Evolutionary conservation across 2,888 invertebrate species (phyloP), one percentile per base, ranked within the genome.

Genomic region (Drosophila villosipedis): DNA sequence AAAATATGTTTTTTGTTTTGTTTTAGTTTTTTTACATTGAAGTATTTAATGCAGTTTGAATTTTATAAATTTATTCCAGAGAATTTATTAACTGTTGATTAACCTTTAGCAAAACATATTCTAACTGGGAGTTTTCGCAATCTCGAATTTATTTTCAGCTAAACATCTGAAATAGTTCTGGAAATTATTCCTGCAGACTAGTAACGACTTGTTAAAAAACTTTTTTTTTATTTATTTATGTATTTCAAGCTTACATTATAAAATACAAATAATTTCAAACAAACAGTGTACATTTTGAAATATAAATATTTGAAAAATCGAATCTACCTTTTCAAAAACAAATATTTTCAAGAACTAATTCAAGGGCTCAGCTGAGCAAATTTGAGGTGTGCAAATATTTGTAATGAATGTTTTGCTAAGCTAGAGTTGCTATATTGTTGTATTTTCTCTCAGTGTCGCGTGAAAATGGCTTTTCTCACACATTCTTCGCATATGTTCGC

Each of bases 381-480:
- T 22, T 4, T 6, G 16, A 16, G 22, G 4, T 22, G 0, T 25
- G 4, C 9, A 47, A 47, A 47, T 47, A 47, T 25, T 4, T 25
- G 1, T 9, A 22, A 3, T 16, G 1, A 22, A 7, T 16, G 1
- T 47, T 47, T 47, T 22, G 7, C 0, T 16, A 25, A 25, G 16
- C 16, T 47, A 9, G 25, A 16, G 28, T 47, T 9, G 25, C 16
- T 47, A 16, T 0, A 16, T 9, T 9, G 25, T 9, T 4, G 14
- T 35, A 35, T 25, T 19, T 50, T 50, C 28, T 28, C 50, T 10
- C 28, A 50, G 50, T 50, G 19, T 50, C 31, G 39, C 22, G 25
- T 30, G 64, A 57, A 71, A 67, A 76, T 76, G 50, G 65, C 62
- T 62, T 80, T 77, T 65, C 58, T 65, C 68, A 60, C 53, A 39